Evolutionary conservation across 2,113 vertebrate genomes (phyloP).

Genomic region (Tyrannus savana): DNA sequence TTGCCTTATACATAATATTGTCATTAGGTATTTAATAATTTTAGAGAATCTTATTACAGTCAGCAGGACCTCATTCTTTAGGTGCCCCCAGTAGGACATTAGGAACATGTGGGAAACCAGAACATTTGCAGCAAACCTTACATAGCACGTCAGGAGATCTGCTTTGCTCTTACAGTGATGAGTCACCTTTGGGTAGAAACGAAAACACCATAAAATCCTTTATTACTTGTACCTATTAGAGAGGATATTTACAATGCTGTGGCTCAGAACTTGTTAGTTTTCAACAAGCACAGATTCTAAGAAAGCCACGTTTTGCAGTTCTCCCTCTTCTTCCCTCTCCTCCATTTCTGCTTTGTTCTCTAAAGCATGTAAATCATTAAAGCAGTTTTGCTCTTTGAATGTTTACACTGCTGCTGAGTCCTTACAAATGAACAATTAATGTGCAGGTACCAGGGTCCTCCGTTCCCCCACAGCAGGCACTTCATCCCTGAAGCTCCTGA

Average conservation of each 20-base stretch:
- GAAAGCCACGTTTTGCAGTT: neutral
- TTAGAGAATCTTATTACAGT: constrained; percentile 29
- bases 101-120: neutral
- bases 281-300: neutral
- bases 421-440: constrained; percentile 15
- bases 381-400: neutral
- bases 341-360: neutral
- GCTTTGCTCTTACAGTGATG: neutral
- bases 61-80: constrained; percentile 23
- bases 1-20: neutral
- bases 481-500: neutral
- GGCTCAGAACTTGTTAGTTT: neutral
- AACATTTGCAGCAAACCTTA: neutral
- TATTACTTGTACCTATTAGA: neutral
- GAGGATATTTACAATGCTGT: neutral
- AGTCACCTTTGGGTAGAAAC: neutral
- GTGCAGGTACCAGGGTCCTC: neutral
- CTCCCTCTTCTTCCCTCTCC: neutral
- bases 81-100: neutral
- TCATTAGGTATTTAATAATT: constrained; percentile 45
- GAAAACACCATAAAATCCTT: constrained; percentile 9
- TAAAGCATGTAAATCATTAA: neutral
- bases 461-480: neutral
- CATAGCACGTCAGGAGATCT: neutral
- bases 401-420: neutral